A percentile compares a stretch with the other conserved stretches of the same genome.
phyloP scores from a whole-genome alignment of 2,888 invertebrate genomes.

The Osmoderma eremita region DNA sequence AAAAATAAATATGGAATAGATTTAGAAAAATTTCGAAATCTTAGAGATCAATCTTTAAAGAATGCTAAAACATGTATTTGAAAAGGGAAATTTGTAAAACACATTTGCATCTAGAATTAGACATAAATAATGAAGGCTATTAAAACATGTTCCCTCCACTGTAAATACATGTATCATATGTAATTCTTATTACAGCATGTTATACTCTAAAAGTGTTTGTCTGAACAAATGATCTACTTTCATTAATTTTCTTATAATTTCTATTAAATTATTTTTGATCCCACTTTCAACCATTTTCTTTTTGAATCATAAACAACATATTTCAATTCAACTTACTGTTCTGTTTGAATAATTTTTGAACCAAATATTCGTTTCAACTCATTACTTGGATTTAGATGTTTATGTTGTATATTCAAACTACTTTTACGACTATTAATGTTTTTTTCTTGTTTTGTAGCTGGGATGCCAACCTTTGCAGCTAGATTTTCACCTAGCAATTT shows the following conservation, averaged over 20 bases:
- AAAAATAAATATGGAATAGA: conserved; percentile 9
- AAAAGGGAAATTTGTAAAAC: too few relatives aligned
- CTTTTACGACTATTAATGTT: conserved; percentile 59
- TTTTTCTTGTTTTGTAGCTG: conserved; percentile 54
- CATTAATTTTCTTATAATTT: too few relatives aligned
- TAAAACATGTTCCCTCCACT: too few relatives aligned
- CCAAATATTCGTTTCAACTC: conserved; percentile 86
- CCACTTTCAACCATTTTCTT: too few relatives aligned
- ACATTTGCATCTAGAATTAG: too few relatives aligned
- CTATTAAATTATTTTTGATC: too few relatives aligned
- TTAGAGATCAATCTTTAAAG: background rate
- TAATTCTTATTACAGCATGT: too few relatives aligned
- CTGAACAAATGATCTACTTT: too few relatives aligned
- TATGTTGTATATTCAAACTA: conserved; percentile 73
- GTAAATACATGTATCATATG: too few relatives aligned
- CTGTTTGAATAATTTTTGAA: conserved; percentile 77
- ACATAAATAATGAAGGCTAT: too few relatives aligned
- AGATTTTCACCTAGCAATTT: conserved; percentile 71
- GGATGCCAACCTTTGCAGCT: conserved; percentile 49
- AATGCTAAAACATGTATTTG: background rate
- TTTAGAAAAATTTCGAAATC: background rate
- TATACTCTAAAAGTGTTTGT: too few relatives aligned
- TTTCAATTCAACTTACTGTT: conserved; percentile 57
- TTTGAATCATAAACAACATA: too few relatives aligned
- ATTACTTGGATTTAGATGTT: conserved; percentile 81